These are phyloP conservation scores for Bombus terrestris DNA, from an alignment of 1,140 invertebrate species.

Conservation along the genomic window DNA sequence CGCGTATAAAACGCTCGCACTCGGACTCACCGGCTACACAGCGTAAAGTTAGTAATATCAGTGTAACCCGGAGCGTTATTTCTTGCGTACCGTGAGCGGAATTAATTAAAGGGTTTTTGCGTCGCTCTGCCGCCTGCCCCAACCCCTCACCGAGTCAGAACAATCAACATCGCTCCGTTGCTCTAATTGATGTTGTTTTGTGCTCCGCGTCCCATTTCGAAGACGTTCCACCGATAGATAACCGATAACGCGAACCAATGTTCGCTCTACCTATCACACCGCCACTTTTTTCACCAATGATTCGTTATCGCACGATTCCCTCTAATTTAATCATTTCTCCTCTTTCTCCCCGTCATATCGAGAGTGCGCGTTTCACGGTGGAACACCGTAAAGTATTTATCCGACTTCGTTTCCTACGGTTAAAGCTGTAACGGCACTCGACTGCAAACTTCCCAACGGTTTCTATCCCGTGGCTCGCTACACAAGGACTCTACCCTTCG, in stretches of 20 bases:
- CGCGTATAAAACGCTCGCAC: conserved; percentile 7
- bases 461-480: too few relatives aligned
- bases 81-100: conserved; percentile 65
- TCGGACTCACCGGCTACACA: conserved; percentile 22
- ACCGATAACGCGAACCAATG: conserved; percentile 28
- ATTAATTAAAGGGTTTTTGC: conserved; percentile 75
- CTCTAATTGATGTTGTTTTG: conserved; percentile 74
- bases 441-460: too few relatives aligned
- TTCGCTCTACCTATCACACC: background rate
- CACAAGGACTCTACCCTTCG: too few relatives aligned
- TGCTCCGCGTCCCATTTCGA: conserved; percentile 46
- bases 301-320: background rate
- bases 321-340: background rate
- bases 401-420: background rate
- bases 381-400: background rate
- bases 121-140: background rate
- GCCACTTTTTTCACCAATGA: background rate
- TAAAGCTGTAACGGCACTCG: background rate
- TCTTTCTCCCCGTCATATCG: background rate
- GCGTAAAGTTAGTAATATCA: conserved; percentile 64
- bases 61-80: conserved; percentile 62
- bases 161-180: conserved; percentile 63
- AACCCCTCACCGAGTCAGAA: conserved; percentile 46
- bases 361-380: background rate
- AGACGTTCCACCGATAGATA: conserved; percentile 34